A percentile compares a stretch with the other conserved stretches of the same genome.
Evolutionary conservation across 2,888 invertebrate genomes (phyloP).

Genomic region (Trichopoda pennipes): DNA sequence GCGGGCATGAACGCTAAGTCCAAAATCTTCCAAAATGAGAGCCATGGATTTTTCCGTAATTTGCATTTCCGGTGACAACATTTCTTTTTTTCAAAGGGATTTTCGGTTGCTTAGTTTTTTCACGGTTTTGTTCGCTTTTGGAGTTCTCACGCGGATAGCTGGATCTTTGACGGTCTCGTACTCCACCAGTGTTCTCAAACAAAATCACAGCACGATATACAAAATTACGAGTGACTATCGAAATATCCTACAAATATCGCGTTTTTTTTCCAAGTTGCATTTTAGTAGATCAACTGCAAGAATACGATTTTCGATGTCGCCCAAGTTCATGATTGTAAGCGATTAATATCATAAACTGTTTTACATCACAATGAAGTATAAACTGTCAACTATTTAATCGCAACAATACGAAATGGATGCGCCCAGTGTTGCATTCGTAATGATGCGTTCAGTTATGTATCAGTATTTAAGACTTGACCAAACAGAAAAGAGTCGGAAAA

Average conservation of each 20-base stretch:
- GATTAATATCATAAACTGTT: neutral
- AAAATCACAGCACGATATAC: slow-evolving; percentile 7
- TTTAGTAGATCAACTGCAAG: slow-evolving; percentile 13
- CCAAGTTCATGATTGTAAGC: neutral
- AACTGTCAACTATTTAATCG: neutral
- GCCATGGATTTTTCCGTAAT: neutral
- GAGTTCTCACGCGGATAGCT: neutral
- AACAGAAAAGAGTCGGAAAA: too few relatives aligned
- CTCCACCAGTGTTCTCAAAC: slow-evolving; percentile 21
- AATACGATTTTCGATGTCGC: neutral
- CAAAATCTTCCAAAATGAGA: slow-evolving; percentile 2
- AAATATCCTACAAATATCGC: neutral
- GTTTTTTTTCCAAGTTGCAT: slow-evolving; percentile 2
- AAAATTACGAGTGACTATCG: neutral
- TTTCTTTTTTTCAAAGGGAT: slow-evolving; percentile 18
- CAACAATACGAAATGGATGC: neutral
- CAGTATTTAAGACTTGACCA: slow-evolving; percentile 2
- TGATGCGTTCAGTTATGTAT: neutral
- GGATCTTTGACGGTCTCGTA: too few relatives aligned
- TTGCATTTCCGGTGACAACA: slow-evolving; percentile 4
- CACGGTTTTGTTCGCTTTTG: slow-evolving; percentile 29
- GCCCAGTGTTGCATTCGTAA: too few relatives aligned
- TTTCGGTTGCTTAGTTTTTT: slow-evolving; percentile 13
- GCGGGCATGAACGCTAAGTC: too few relatives aligned
- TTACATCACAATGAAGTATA: neutral